These are phyloP conservation scores for Prietella phreatophila DNA, from an alignment of 2,113 vertebrate species.

Conservation along the genomic window DNA sequence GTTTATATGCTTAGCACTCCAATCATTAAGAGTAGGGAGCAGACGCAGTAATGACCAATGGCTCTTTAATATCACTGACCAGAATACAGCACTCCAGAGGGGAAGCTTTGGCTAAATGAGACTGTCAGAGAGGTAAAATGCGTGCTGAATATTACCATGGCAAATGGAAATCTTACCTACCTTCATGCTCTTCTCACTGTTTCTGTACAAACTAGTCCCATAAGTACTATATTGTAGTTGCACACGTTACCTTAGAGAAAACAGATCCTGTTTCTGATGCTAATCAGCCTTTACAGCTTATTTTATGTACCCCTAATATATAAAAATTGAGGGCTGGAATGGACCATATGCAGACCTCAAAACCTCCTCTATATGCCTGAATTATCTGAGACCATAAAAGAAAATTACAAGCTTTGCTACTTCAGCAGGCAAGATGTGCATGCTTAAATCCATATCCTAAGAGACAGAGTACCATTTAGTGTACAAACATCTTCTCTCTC, in stretches of 20 bases:
- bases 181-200: not conserved
- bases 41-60: not conserved
- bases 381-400: not conserved
- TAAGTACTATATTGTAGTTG: not conserved
- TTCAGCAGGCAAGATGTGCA: not conserved
- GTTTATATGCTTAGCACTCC: not conserved
- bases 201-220: not conserved
- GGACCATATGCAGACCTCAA: not conserved
- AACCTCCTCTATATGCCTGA: not conserved
- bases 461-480: not conserved
- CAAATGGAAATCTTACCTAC: not conserved
- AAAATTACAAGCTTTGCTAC: not conserved
- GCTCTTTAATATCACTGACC: constrained; percentile 30
- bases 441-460: not conserved
- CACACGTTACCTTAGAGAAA: not conserved
- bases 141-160: not conserved
- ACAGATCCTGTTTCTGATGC: not conserved
- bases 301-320: not conserved
- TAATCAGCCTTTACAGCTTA: not conserved
- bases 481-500: not conserved
- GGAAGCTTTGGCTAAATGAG: constrained; percentile 4
- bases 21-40: constrained; percentile 16
- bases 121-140: constrained; percentile 9
- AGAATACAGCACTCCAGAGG: not conserved
- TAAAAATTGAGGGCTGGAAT: not conserved